Conservation (phyloP, 2,888 invertebrate genomes). For the Helicoverpa assulta region DNA sequence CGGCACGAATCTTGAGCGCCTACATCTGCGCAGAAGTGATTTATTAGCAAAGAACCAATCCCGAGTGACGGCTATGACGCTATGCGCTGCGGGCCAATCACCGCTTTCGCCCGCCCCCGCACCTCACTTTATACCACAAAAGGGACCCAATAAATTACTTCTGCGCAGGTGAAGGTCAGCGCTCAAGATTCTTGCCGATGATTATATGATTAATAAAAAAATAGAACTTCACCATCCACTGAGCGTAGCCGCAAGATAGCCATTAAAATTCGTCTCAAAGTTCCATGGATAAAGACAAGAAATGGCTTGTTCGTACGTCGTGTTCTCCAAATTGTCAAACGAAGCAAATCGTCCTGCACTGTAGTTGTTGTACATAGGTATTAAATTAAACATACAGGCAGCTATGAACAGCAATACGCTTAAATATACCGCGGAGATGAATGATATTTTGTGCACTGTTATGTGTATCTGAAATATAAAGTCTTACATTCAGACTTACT, state of each 20-base stretch:
- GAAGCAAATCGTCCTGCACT: conserved; percentile 26
- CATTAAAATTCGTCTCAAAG: conserved; percentile 41
- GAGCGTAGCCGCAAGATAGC: conserved; percentile 37
- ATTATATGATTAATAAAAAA: background rate
- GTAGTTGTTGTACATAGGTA: conserved; percentile 49
- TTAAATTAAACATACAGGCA: conserved; percentile 41
- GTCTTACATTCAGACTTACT: background rate
- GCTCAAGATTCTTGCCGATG: no score
- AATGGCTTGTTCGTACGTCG: conserved; percentile 60
- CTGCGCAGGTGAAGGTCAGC: no score
- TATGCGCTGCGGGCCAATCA: no score
- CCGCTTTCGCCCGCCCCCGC: no score
- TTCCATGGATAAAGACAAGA: conserved; percentile 54
- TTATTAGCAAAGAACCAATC: no score
- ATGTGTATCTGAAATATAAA: conserved; percentile 59
- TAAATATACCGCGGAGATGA: conserved; percentile 48
- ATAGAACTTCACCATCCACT: conserved; percentile 43
- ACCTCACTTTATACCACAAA: no score
- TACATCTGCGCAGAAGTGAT: no score
- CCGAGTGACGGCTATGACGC: no score
- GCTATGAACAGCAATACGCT: conserved; percentile 17
- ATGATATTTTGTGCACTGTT: conserved; percentile 57
- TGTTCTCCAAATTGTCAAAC: conserved; percentile 35
- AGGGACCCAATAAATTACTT: no score
- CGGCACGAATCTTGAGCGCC: no score